Evolutionary conservation across 2,113 vertebrate genomes (phyloP).

Genomic region (Tylochromis polylepis): DNA sequence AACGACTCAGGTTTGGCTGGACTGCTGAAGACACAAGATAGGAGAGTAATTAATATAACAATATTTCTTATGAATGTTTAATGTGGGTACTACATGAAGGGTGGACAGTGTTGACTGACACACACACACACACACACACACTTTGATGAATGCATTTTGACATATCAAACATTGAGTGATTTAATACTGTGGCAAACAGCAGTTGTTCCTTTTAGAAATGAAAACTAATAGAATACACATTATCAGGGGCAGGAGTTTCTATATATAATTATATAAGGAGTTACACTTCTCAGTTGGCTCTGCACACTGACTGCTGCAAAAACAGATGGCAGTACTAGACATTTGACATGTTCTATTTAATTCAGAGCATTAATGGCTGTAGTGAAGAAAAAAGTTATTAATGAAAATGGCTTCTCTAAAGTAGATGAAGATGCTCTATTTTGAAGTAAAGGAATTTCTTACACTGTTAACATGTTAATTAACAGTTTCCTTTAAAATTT

Average conservation of each 20-base stretch:
- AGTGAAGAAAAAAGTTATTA: neutral
- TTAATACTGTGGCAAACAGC: neutral
- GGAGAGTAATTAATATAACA: neutral
- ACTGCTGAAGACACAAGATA: conserved; percentile 55
- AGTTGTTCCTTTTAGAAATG: neutral
- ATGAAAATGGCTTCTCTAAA: neutral
- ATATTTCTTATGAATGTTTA: neutral
- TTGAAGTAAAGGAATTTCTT: neutral
- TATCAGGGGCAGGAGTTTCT: neutral
- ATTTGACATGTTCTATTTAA: neutral
- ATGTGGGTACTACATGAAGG: neutral
- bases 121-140: neutral
- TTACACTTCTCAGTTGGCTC: neutral
- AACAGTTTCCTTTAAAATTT: neutral
- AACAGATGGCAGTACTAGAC: conserved; percentile 40
- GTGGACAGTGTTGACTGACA: neutral
- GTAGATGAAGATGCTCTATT: neutral
- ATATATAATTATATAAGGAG: neutral
- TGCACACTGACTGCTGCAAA: neutral
- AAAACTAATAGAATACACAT: neutral
- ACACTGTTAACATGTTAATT: neutral
- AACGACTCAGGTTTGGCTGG: conserved; percentile 65
- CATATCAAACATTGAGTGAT: neutral
- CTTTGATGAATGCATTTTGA: neutral
- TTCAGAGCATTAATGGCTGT: neutral